Percentiles rank a stretch among this genome's conserved stretches.
These are phyloP conservation scores for Priocnemis perturbator DNA, from an alignment of 2,888 invertebrate species.

Conservation along the genomic window DNA sequence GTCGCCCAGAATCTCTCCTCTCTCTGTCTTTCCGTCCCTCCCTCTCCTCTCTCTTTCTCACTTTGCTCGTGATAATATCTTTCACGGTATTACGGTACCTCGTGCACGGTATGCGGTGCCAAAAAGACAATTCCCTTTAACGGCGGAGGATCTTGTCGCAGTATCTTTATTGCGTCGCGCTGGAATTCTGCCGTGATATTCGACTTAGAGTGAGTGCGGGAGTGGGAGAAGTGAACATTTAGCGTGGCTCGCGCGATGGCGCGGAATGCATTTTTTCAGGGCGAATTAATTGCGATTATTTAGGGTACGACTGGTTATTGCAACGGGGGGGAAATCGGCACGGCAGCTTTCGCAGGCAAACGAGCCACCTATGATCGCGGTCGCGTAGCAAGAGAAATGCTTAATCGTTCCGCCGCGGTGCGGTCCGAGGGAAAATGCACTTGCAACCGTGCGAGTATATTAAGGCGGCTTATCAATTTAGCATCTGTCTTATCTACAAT, in stretches of 20 bases:
- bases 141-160: background rate
- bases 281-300: no score
- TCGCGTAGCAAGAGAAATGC: no score
- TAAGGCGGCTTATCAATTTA: no score
- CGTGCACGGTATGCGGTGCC: background rate
- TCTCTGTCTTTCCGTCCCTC: background rate
- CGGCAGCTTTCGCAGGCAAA: no score
- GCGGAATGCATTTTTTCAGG: no score
- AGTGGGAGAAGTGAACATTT: no score
- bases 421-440: background rate
- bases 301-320: no score
- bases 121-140: constrained; percentile 3
- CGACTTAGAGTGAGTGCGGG: no score
- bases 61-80: constrained; percentile 10
- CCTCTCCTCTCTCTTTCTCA: background rate
- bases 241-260: no score
- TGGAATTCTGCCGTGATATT: background rate
- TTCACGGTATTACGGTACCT: constrained; percentile 7
- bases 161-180: constrained; percentile 3
- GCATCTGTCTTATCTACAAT: background rate
- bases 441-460: no score
- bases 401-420: background rate
- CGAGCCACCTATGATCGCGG: no score
- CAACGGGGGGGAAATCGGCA: no score
- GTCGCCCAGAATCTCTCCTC: background rate